Conservation (phyloP, 2,888 invertebrate genomes). For the Lasioglossum marginatum region DNA sequence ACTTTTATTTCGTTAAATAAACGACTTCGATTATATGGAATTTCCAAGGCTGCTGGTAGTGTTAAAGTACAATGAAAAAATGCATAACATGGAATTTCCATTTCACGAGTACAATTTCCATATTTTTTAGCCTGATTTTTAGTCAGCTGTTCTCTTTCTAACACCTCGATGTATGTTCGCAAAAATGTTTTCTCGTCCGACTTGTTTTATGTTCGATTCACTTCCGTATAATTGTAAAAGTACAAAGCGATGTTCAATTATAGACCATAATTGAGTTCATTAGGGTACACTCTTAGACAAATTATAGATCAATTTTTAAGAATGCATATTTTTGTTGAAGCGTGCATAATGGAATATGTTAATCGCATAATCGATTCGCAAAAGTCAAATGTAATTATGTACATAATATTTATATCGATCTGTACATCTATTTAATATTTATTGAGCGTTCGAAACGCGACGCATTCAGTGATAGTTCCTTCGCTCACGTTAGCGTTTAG, state of each 20-base stretch:
- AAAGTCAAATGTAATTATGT: slow-evolving; percentile 71
- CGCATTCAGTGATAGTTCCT: slow-evolving; percentile 64
- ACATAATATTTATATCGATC: slow-evolving; percentile 69
- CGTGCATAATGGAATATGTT: slow-evolving; percentile 24
- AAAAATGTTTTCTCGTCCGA: slow-evolving; percentile 28
- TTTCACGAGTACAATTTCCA: neutral
- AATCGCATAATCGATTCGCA: slow-evolving; percentile 32
- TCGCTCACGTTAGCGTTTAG: slow-evolving; percentile 28
- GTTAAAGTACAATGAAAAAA: neutral
- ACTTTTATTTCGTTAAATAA: neutral
- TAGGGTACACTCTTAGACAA: slow-evolving; percentile 26
- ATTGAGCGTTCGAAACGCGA: slow-evolving; percentile 59
- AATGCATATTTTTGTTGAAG: slow-evolving; percentile 41
- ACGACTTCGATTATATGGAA: neutral
- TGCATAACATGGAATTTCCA: neutral
- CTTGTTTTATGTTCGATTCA: slow-evolving; percentile 38
- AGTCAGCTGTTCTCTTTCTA: slow-evolving; percentile 11
- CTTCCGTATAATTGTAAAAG: slow-evolving; percentile 48
- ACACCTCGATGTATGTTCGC: slow-evolving; percentile 10
- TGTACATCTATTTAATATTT: slow-evolving; percentile 74
- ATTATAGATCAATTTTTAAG: slow-evolving; percentile 32
- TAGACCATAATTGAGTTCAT: slow-evolving; percentile 22
- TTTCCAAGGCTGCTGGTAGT: neutral
- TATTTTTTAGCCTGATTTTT: neutral
- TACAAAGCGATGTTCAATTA: slow-evolving; percentile 46